Evolutionary conservation across 2,797 vertebrate genomes (phyloP).

Genomic region (Scleropages formosus): DNA sequence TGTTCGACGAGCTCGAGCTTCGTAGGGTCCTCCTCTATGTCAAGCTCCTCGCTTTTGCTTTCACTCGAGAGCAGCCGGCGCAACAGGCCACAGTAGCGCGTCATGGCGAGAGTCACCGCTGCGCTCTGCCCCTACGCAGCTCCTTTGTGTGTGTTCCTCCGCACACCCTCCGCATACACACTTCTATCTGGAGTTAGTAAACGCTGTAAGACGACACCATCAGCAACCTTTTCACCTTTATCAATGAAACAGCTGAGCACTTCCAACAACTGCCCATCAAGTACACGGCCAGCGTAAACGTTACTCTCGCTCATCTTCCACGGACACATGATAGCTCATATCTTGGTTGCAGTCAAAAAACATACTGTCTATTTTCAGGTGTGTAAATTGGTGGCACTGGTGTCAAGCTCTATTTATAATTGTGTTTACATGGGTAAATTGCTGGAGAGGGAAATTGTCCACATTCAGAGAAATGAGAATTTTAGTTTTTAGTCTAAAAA

Average conservation of each 20-base stretch:
- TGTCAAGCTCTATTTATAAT: too few relatives aligned
- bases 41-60: slow-evolving; percentile 43
- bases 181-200: slow-evolving; percentile 8
- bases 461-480: too few relatives aligned
- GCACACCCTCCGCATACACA: not conserved
- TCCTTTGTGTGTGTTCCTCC: not conserved
- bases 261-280: not conserved
- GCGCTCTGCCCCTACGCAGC: slow-evolving; percentile 1
- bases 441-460: too few relatives aligned
- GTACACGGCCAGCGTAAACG: not conserved
- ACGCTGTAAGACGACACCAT: slow-evolving; percentile 21
- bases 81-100: slow-evolving; percentile 42
- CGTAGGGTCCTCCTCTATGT: slow-evolving; percentile 38
- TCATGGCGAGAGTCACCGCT: slow-evolving; percentile 36
- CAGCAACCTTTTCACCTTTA: slow-evolving; percentile 3
- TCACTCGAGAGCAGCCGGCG: slow-evolving; percentile 43
- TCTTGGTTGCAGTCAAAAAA: too few relatives aligned
- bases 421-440: too few relatives aligned
- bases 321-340: too few relatives aligned
- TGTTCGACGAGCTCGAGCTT: slow-evolving; percentile 35
- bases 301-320: too few relatives aligned
- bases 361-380: too few relatives aligned
- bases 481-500: too few relatives aligned
- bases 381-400: too few relatives aligned
- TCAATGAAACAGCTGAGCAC: slow-evolving; percentile 25